These are phyloP conservation scores for Himalopsyche japonica DNA, from an alignment of 2,888 invertebrate species.

Conservation along the genomic window DNA sequence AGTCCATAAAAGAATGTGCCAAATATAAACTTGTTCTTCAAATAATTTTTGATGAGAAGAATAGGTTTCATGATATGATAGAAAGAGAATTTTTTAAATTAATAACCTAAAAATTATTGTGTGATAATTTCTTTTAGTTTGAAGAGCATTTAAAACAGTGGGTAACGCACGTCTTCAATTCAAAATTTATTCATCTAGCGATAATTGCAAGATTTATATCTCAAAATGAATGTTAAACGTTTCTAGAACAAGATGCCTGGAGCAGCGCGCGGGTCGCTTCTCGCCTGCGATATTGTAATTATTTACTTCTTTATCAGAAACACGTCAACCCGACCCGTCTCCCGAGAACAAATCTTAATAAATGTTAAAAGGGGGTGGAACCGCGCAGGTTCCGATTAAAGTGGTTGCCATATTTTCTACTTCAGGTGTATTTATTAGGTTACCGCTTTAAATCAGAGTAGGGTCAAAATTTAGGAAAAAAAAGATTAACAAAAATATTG, in stretches of 20 bases:
- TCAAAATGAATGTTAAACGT: not conserved
- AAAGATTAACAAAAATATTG: too few relatives aligned
- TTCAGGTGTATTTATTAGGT: not conserved
- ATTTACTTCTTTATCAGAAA: constrained; percentile 22
- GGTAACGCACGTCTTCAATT: not conserved
- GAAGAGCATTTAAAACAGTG: not conserved
- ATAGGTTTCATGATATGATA: too few relatives aligned
- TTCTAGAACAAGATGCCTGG: not conserved
- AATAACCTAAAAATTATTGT: too few relatives aligned
- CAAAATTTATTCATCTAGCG: not conserved
- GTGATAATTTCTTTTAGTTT: too few relatives aligned
- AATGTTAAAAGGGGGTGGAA: constrained; percentile 24
- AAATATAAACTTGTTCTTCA: too few relatives aligned
- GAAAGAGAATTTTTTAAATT: too few relatives aligned
- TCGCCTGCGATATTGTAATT: constrained; percentile 27
- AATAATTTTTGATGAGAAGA: too few relatives aligned
- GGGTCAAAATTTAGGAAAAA: not conserved
- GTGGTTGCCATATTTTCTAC: not conserved
- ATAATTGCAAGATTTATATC: constrained; percentile 2
- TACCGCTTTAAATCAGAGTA: not conserved
- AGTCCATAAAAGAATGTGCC: too few relatives aligned
- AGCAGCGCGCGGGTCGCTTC: constrained; percentile 4
- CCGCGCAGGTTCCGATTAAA: not conserved
- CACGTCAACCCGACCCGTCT: constrained; percentile 13
- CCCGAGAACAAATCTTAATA: constrained; percentile 26